Conservation (phyloP, 2,888 invertebrate species). For the Halictus ligatus region DNA sequence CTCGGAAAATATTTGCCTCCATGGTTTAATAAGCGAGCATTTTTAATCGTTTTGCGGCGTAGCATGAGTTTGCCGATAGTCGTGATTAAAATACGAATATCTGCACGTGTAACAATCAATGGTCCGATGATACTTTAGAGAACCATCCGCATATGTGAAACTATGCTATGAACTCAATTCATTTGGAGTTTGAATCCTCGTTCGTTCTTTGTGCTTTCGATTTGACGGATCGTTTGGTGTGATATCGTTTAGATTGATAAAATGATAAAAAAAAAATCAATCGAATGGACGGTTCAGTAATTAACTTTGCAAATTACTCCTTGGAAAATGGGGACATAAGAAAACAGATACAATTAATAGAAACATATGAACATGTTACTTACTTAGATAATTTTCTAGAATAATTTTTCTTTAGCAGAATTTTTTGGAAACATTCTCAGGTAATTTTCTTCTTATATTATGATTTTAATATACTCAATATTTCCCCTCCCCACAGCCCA, state of each 20-base stretch:
- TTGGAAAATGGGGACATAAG: too few relatives aligned
- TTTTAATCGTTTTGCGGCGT: neutral
- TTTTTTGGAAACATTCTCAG: neutral
- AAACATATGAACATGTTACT: too few relatives aligned
- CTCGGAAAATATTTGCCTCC: neutral
- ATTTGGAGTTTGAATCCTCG: neutral
- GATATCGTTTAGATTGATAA: too few relatives aligned
- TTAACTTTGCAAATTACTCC: too few relatives aligned
- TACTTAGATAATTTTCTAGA: too few relatives aligned
- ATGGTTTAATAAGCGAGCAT: neutral
- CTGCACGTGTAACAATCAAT: neutral
- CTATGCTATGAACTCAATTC: neutral
- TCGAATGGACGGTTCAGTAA: too few relatives aligned
- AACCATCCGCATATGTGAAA: neutral
- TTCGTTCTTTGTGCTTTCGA: neutral
- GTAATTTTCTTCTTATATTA: neutral
- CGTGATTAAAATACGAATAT: neutral
- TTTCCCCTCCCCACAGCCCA: neutral
- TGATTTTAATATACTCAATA: neutral
- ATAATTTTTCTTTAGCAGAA: too few relatives aligned
- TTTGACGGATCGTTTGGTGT: too few relatives aligned
- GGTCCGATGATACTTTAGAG: neutral
- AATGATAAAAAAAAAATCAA: neutral
- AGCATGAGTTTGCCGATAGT: neutral
- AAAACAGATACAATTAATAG: too few relatives aligned